Conservation (phyloP, 2,888 invertebrate genomes). For the Drosophila maculinotata region DNA sequence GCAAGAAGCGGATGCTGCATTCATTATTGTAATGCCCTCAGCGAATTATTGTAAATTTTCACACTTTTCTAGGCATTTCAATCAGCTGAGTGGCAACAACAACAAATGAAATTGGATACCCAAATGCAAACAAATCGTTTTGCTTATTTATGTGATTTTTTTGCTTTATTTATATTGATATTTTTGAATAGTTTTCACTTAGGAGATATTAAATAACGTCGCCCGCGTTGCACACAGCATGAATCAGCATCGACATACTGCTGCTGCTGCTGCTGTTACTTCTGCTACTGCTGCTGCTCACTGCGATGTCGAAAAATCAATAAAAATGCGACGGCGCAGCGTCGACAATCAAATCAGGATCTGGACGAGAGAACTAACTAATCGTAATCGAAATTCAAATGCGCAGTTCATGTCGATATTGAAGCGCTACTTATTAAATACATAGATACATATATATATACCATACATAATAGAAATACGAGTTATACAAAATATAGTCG, state of each 20-base stretch:
- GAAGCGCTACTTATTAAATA: slow-evolving; percentile 37
- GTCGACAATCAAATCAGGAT: slow-evolving; percentile 15
- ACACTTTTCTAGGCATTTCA: slow-evolving; percentile 43
- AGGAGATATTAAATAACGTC: slow-evolving; percentile 60
- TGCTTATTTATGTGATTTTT: slow-evolving; percentile 43
- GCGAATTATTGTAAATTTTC: slow-evolving; percentile 27
- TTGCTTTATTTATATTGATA: slow-evolving; percentile 63
- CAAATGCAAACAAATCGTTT: slow-evolving; percentile 11
- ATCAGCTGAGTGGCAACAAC: slow-evolving; percentile 22
- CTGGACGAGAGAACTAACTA: slow-evolving; percentile 18
- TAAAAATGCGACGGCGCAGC: slow-evolving; percentile 70
- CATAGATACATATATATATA: slow-evolving; percentile 18
- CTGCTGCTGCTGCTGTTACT: slow-evolving; percentile 20
- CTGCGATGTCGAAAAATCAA: slow-evolving; percentile 63
- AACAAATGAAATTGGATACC: slow-evolving; percentile 3
- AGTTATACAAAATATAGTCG: slow-evolving; percentile 55
- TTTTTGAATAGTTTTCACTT: slow-evolving; percentile 63
- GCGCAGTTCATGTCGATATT: slow-evolving; percentile 39
- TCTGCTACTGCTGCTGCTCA: slow-evolving; percentile 19
- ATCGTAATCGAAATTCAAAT: slow-evolving; percentile 74
- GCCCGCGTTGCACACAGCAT: slow-evolving; percentile 49
- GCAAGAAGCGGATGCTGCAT: slow-evolving; percentile 49
- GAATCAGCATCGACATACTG: slow-evolving; percentile 70
- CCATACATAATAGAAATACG: slow-evolving; percentile 46
- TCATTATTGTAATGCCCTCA: slow-evolving; percentile 25